Percentiles rank a stretch among this genome's conserved stretches.
These are phyloP conservation scores for Otis tarda DNA, from an alignment of 2,113 vertebrate genomes.

Conservation along the genomic window DNA sequence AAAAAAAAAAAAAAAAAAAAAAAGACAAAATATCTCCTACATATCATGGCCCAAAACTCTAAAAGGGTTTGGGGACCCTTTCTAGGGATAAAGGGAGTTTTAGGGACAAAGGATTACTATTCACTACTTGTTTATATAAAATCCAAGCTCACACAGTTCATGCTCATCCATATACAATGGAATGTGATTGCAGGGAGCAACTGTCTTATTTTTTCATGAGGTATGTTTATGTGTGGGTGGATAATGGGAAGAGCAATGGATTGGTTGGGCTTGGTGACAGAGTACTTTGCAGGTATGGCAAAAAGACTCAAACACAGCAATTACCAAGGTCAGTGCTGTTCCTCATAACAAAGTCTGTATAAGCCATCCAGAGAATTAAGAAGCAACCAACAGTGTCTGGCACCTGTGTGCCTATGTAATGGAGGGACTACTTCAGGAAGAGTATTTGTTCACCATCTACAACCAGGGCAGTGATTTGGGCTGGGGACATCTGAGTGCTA, in stretches of 20 bases:
- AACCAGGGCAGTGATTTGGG: background rate
- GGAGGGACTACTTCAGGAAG: background rate
- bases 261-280: background rate
- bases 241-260: background rate
- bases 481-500: background rate
- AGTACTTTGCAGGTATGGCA: background rate
- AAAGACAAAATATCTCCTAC: background rate
- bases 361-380: background rate
- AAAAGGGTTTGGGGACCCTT: background rate
- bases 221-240: background rate
- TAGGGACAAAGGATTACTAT: background rate
- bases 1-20: background rate
- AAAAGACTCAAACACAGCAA: background rate
- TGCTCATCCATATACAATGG: background rate
- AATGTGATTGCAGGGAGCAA: slow-evolving; percentile 2
- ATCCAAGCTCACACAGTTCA: background rate
- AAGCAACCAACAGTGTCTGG: background rate
- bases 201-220: background rate
- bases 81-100: background rate
- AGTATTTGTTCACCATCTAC: background rate
- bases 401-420: background rate
- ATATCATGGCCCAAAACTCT: background rate
- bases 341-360: background rate
- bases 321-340: background rate
- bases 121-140: background rate